phyloP scores from a whole-genome alignment of 2,113 vertebrate genomes.

The Elaphurus davidianus region DNA sequence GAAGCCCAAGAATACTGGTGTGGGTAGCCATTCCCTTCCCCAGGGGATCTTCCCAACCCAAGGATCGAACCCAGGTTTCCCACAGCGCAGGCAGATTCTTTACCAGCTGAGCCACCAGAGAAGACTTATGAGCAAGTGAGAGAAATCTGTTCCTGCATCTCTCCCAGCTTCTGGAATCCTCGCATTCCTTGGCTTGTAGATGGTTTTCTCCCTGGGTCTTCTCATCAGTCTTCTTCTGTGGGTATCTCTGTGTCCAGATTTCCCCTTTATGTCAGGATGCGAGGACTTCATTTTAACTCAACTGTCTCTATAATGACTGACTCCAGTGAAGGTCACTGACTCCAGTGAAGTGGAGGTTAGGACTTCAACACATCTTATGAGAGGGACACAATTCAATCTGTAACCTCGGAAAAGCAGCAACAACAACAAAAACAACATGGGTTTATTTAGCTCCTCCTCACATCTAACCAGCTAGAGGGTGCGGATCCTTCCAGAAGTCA shows the following conservation, averaged over 20 bases:
- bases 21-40: too few species aligned
- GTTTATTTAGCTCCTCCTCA: background rate
- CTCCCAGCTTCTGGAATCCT: background rate
- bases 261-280: background rate
- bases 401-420: background rate
- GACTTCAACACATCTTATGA: too few species aligned
- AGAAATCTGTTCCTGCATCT: too few species aligned
- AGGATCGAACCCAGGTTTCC: too few species aligned
- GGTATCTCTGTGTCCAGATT: background rate
- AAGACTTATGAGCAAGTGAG: background rate
- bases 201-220: background rate
- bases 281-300: too few species aligned
- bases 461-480: fast-evolving
- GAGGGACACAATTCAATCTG: background rate
- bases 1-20: too few species aligned
- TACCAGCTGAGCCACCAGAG: background rate
- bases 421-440: background rate
- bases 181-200: fast-evolving
- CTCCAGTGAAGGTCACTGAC: background rate
- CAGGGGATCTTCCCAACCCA: too few species aligned
- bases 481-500: background rate
- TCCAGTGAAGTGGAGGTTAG: background rate
- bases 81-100: too few species aligned
- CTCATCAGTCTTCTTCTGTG: fast-evolving
- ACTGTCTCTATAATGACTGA: background rate